Evolutionary conservation across 2,113 vertebrate genomes (phyloP).

Genomic region (Rhinopomastus cyanomelas): DNA sequence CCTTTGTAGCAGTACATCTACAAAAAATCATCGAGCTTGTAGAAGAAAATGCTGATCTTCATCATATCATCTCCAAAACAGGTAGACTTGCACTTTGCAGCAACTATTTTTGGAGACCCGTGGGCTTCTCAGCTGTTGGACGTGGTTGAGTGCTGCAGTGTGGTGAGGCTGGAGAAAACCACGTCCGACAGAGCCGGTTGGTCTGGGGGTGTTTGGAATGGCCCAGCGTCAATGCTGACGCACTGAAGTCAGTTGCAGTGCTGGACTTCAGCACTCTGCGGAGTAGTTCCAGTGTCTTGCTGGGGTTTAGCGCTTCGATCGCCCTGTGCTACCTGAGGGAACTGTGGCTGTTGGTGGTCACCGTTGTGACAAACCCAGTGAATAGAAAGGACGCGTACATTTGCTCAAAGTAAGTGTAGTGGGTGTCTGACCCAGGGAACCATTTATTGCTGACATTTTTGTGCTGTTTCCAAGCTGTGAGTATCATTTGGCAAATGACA

Average conservation of each 20-base stretch:
- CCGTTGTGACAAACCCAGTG: slow-evolving; percentile 7
- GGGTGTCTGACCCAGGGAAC: slow-evolving; percentile 5
- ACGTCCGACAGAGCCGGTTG: background rate
- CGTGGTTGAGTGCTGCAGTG: background rate
- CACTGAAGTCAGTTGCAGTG: background rate
- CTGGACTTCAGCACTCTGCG: background rate
- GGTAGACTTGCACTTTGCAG: background rate
- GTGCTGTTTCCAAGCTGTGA: background rate
- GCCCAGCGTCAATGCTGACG: background rate
- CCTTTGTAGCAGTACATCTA: background rate
- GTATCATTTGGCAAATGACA: slow-evolving; percentile 17
- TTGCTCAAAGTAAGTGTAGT: background rate
- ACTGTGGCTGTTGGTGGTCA: slow-evolving; percentile 12
- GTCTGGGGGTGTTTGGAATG: background rate
- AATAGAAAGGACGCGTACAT: background rate
- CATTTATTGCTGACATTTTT: background rate
- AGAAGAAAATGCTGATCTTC: background rate
- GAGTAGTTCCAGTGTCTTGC: background rate
- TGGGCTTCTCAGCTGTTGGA: background rate
- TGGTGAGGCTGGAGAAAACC: background rate
- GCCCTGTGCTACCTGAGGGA: background rate
- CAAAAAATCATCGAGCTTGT: background rate
- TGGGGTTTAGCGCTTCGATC: background rate
- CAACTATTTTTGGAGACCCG: background rate
- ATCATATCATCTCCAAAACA: background rate